Evolutionary conservation across 64 coral and sea anemone genomes (phyloP).

Genomic region (Anthopleura sola): DNA sequence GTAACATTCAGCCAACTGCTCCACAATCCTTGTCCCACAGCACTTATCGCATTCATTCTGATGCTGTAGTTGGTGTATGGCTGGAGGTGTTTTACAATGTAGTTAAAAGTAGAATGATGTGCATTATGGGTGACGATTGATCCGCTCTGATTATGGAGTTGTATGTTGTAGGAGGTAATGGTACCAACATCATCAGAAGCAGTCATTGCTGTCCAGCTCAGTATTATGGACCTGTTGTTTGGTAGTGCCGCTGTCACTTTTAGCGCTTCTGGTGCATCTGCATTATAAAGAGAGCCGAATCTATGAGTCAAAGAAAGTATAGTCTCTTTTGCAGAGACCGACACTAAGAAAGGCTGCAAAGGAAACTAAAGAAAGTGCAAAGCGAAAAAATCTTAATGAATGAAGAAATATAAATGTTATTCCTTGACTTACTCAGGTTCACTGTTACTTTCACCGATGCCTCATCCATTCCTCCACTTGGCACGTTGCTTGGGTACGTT

Average conservation of each 20-base stretch:
- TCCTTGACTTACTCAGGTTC: background rate
- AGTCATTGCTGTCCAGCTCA: background rate
- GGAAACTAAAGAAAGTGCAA: too few species aligned
- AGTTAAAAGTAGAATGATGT: too few species aligned
- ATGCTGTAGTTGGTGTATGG: conserved; percentile 9
- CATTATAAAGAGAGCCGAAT: background rate
- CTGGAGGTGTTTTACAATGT: background rate
- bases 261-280: background rate
- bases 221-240: background rate
- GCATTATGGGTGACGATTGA: background rate
- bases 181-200: background rate
- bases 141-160: background rate
- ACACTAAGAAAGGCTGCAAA: too few species aligned
- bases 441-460: background rate
- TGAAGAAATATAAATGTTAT: background rate
- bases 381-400: too few species aligned
- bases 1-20: background rate
- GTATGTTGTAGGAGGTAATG: background rate
- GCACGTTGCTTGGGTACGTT: background rate
- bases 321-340: too few species aligned
- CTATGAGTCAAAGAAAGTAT: background rate
- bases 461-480: background rate
- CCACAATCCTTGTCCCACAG: conserved; percentile 1
- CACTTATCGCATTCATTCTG: conserved; percentile 7
- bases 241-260: too few species aligned